These are phyloP conservation scores for Oreochromis spilurus DNA, from an alignment of 2,113 vertebrate species.

Conservation along the genomic window DNA sequence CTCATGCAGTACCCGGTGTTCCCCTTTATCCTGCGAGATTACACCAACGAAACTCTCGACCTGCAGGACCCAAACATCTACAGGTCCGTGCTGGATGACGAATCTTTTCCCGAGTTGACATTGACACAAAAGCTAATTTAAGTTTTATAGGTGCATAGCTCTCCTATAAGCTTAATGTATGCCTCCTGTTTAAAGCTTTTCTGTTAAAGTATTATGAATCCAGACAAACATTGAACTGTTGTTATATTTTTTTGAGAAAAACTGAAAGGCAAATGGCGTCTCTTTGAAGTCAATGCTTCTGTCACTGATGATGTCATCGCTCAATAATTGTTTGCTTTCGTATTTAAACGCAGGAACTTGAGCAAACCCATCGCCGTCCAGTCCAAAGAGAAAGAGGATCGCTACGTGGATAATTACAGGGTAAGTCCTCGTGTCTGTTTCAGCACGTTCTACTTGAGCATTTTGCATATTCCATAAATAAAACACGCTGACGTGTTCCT, in stretches of 20 bases:
- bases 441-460: not conserved
- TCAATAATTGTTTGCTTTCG: not conserved
- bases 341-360: constrained; percentile 79
- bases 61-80: constrained; percentile 84
- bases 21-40: constrained; percentile 94
- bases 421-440: constrained; percentile 55
- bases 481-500: not conserved
- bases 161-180: not conserved
- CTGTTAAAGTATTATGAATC: not conserved
- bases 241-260: not conserved
- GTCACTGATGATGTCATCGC: not conserved
- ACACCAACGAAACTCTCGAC: constrained; percentile 87
- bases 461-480: not conserved
- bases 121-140: not conserved
- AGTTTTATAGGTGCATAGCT: not conserved
- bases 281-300: not conserved
- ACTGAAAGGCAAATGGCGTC: not conserved
- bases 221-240: not conserved
- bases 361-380: constrained; percentile 96
- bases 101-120: not conserved
- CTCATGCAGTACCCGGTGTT: constrained; percentile 99
- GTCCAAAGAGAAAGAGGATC: constrained; percentile 97
- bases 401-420: constrained; percentile 96
- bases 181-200: not conserved
- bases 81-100: constrained; percentile 67